A percentile compares a stretch with the other conserved stretches of the same genome.
phyloP scores from a whole-genome alignment of 2,888 invertebrate species.

The Cephus sareptanus region DNA sequence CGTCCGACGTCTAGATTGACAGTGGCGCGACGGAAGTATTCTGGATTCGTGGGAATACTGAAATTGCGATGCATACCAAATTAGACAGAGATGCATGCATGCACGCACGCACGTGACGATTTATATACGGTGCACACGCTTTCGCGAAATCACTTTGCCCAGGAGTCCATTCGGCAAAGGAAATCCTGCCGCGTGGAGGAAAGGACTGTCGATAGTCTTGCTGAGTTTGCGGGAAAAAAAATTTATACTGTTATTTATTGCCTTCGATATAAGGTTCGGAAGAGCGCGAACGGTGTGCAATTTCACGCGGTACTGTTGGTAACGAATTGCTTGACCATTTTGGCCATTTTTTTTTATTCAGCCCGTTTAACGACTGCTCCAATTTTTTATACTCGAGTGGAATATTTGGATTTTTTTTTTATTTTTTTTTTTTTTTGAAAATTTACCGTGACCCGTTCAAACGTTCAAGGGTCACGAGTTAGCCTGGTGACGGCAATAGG shows the following conservation, averaged over 20 bases:
- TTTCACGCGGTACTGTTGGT: background rate
- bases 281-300: background rate
- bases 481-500: background rate
- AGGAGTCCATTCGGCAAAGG: background rate
- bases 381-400: background rate
- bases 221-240: background rate
- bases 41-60: constrained; percentile 4
- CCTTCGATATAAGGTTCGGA: background rate
- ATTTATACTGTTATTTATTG: background rate
- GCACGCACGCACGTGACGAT: background rate
- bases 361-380: background rate
- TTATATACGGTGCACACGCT: background rate
- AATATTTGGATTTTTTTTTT: background rate
- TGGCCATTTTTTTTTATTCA: background rate
- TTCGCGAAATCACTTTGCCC: background rate
- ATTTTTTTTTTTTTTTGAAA: background rate
- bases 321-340: background rate
- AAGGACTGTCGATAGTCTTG: background rate
- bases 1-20: background rate
- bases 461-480: background rate
- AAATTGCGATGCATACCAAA: constrained; percentile 5
- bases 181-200: background rate
- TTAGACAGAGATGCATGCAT: background rate
- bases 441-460: background rate
- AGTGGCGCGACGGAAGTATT: background rate